Conservation (phyloP, 2,113 vertebrate species). For the Hyaena hyaena region DNA sequence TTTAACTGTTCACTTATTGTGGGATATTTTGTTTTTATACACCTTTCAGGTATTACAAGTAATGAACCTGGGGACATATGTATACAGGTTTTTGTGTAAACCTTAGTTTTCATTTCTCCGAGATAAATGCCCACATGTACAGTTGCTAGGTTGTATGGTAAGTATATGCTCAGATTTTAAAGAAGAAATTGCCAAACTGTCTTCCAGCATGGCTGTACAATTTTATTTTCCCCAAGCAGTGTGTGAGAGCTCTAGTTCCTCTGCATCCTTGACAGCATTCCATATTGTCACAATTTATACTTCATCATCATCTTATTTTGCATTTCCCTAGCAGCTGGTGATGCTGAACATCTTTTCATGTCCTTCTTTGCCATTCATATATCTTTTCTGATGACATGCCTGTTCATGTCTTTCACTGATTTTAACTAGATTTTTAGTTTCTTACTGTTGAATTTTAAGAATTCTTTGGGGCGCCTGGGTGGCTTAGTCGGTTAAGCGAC, state of each 20-base stretch:
- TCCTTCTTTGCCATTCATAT: not conserved
- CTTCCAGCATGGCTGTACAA: not conserved
- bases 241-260: not conserved
- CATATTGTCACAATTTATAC: not conserved
- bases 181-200: not conserved
- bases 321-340: not conserved
- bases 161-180: not conserved
- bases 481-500: too few relatives aligned
- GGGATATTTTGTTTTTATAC: slow-evolving; percentile 18
- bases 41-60: not conserved
- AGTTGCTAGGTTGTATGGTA: not conserved
- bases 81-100: not conserved
- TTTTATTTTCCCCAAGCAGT: not conserved
- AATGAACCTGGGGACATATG: not conserved
- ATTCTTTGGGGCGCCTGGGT: not conserved
- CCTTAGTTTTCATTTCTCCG: not conserved
- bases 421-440: not conserved
- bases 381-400: not conserved
- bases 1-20: not conserved
- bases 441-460: not conserved
- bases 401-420: not conserved
- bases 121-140: not conserved
- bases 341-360: not conserved
- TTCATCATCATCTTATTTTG: slow-evolving; percentile 6
- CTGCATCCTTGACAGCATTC: not conserved